phyloP scores from a whole-genome alignment of 1,140 invertebrate genomes.

The Calliopsis andreniformis region DNA sequence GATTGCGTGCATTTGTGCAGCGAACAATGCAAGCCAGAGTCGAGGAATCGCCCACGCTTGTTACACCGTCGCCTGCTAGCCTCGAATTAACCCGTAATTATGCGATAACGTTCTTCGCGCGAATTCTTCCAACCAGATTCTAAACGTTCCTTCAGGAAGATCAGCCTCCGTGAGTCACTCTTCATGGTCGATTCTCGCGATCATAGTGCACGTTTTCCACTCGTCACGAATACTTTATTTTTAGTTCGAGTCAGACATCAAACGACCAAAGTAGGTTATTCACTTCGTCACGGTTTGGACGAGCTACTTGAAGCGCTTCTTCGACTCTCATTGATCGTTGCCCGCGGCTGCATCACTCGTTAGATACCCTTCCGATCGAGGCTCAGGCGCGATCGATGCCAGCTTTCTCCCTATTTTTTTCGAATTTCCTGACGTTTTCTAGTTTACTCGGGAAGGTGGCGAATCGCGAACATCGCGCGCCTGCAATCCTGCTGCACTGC shows the following conservation, averaged over 20 bases:
- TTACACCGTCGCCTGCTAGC: constrained; percentile 71
- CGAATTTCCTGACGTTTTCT: constrained; percentile 12
- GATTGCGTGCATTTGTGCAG: constrained; percentile 63
- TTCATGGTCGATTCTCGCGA: not conserved
- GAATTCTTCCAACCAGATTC: constrained; percentile 50
- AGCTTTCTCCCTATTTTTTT: constrained; percentile 26
- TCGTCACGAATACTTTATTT: not conserved
- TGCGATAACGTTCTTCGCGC: constrained; percentile 71
- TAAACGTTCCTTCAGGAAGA: not conserved
- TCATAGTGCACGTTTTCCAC: not conserved
- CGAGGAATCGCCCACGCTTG: constrained; percentile 75
- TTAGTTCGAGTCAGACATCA: not conserved
- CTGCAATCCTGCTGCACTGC: constrained; percentile 72
- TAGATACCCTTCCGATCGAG: not conserved
- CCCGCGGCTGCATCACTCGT: not conserved
- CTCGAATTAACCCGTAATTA: constrained; percentile 79
- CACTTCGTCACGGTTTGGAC: constrained; percentile 12
- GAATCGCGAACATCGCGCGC: no score
- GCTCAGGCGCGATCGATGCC: no score
- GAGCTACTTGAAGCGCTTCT: not conserved
- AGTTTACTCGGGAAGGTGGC: no score
- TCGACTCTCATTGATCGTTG: not conserved
- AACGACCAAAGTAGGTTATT: constrained; percentile 2
- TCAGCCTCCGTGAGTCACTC: not conserved
- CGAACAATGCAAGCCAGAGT: constrained; percentile 69